A percentile compares a stretch with the other conserved stretches of the same genome.
These are phyloP conservation scores for Eudyptes chrysolophus DNA, from an alignment of 2,113 vertebrate species.

Conservation along the genomic window DNA sequence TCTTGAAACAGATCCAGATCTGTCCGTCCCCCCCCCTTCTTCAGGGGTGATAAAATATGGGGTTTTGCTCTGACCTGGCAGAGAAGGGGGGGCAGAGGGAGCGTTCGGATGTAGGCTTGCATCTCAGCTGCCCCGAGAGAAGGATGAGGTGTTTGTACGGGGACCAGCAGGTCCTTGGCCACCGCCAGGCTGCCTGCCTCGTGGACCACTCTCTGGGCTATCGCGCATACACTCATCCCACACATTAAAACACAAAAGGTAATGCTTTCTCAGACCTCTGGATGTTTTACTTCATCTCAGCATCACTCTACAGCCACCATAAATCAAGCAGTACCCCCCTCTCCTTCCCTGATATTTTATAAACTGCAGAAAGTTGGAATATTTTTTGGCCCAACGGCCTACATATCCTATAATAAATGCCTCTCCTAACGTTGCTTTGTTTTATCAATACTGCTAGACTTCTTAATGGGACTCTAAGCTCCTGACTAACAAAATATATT, in stretches of 20 bases:
- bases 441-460: slow-evolving; percentile 68
- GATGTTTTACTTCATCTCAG: slow-evolving; percentile 63
- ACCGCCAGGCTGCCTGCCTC: neutral
- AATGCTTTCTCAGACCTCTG: slow-evolving; percentile 54
- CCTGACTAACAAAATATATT: slow-evolving; percentile 73
- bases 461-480: slow-evolving; percentile 73
- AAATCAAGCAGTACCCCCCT: slow-evolving; percentile 63
- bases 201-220: neutral
- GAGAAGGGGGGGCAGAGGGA: neutral
- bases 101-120: fast-evolving
- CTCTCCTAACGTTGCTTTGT: slow-evolving; percentile 64
- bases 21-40: neutral
- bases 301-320: slow-evolving; percentile 68
- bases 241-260: slow-evolving; percentile 20
- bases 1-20: neutral
- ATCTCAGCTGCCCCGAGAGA: neutral
- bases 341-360: slow-evolving; percentile 66
- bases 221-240: neutral
- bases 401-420: slow-evolving; percentile 64
- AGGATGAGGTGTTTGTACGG: neutral
- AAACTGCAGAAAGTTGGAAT: slow-evolving; percentile 69
- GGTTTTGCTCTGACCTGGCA: neutral
- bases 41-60: fast-evolving
- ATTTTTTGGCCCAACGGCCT: slow-evolving; percentile 61
- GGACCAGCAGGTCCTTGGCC: neutral